Evolutionary conservation across 2,888 invertebrate species (phyloP), one percentile per base, ranked within the genome.

Genomic region (Dynastes hyllus): DNA sequence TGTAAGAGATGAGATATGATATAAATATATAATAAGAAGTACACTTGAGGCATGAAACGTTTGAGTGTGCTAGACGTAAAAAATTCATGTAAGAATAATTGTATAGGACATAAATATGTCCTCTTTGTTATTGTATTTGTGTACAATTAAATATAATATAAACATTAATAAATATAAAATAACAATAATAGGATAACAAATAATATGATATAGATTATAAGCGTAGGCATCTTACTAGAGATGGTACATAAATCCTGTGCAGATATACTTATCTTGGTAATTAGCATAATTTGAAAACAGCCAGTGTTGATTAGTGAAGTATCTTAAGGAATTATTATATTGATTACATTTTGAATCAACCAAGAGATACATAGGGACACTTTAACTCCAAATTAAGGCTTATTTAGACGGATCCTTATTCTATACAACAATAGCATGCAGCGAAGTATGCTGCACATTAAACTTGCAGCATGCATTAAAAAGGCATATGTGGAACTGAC

Each of bases 41-140:
- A 78, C 78, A 78, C 78, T 78, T 78, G 78, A 78, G 78, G 78
- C 63, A 65, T 78, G 63, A 71, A 73, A 73, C 40, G 61, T 71
- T 55, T 40, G 40, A 73, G 73, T 73, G 73, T 61, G 45, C 16
- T 45, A 37, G 32, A 71, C 55, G 22, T 73, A 61, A 73, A 61
- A 61, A 40, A 66, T 66, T 40, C 13, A 66, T 45, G 2, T 45
- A 45, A 8, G 45, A 45, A 45, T 37, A 37, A 37, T 45, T 45
- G 45, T 8, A 8, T 45, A 45, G 45, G 45, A 11, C 11, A 45
- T 45, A 45, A 45, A 8, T 45, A 8, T 45, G 5, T 37, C 32
- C 32, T 37, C 5, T 37, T 37, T 37, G 32, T 37, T 37, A 37
- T 37, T 37, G 32, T 37, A 37, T 37, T 5, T n/a, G 22, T 40